Base-by-base conservation (phyloP, 1,140 invertebrate species). In the Cydia splendana region DNA sequence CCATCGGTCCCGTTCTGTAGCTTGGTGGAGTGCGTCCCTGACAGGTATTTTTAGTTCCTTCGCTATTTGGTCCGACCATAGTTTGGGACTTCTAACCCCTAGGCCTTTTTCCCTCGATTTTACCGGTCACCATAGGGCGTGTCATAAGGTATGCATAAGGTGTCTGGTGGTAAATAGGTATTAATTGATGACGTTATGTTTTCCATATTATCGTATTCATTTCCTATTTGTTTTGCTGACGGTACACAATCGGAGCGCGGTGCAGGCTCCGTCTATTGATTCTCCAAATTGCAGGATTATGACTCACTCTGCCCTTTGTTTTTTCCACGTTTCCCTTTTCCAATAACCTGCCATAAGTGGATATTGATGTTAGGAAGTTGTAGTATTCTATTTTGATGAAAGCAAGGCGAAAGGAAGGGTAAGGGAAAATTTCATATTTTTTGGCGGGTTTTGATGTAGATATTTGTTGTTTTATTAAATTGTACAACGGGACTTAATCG, bases 241-340 rank as follows among this genome's bases (percentile, higher is more conserved):
- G 53, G 34, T 88, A 82, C 86, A 65, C 75, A 57, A 74, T 42
- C 65, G 38, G 76, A 83, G 77, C 78, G 84, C 83, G 82, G 78
- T 85, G 82, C 84, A 83, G 34, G 48, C 74, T 76, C 75, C 76
- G 74, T 77, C 79, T 89, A 91, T 91, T 85, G 89, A 91, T 91
- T 91, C 88, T 88, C 82, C 77, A 71, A 79, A 89, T 89, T 87
- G 87, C 85, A 82, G 79, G 80, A 87, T 82, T 84, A 88, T 90
- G 89, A 91, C 81, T 90, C 88, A 90, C 81, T 81, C 82, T 7
- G 20, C 38, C 38, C 51, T 62, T 62, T 74, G 80, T 74, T 75
- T 75, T 42, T 67, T 57, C 15, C 57, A 24, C 18, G 0, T 78
- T 12, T 57, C 15, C 20, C 42, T 51, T n/a, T 34, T 38, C 12